A percentile compares a stretch with the other conserved stretches of the same genome.
phyloP scores from a whole-genome alignment of 2,888 invertebrate genomes.

The Eucera pruinosa region DNA sequence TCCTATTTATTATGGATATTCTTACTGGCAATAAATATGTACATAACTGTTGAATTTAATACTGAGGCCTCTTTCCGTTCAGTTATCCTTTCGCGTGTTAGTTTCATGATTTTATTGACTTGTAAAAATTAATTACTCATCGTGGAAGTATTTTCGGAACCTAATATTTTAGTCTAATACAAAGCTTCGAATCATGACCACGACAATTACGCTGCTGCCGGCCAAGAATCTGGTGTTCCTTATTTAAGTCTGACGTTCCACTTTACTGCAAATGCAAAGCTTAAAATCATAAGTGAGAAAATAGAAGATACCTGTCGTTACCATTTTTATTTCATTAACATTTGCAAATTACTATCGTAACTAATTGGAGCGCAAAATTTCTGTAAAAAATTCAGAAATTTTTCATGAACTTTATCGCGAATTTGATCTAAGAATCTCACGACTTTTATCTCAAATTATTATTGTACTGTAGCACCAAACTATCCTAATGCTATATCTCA shows the following conservation, averaged over 20 bases:
- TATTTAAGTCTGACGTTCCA: constrained; percentile 18
- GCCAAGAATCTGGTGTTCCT: constrained; percentile 22
- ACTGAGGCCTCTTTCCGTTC: neutral
- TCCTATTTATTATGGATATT: constrained; percentile 67
- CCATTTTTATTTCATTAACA: neutral
- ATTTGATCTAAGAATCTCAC: neutral
- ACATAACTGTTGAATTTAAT: constrained; percentile 64
- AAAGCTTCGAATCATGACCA: constrained; percentile 6
- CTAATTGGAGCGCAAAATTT: neutral
- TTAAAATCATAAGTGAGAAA: neutral
- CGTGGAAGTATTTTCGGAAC: too few relatives aligned
- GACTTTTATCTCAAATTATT: neutral
- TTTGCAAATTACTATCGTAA: neutral
- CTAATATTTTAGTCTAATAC: neutral
- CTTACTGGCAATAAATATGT: constrained; percentile 65
- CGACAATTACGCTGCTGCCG: neutral
- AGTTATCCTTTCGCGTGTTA: neutral
- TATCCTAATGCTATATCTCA: neutral
- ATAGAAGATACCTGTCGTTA: neutral
- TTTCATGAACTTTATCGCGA: neutral
- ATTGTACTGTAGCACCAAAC: too few relatives aligned
- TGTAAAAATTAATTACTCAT: too few relatives aligned
- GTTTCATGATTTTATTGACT: too few relatives aligned
- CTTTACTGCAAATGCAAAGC: neutral
- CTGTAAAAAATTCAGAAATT: neutral